Conservation (phyloP, 2,113 vertebrate species). For the Oplegnathus fasciatus region DNA sequence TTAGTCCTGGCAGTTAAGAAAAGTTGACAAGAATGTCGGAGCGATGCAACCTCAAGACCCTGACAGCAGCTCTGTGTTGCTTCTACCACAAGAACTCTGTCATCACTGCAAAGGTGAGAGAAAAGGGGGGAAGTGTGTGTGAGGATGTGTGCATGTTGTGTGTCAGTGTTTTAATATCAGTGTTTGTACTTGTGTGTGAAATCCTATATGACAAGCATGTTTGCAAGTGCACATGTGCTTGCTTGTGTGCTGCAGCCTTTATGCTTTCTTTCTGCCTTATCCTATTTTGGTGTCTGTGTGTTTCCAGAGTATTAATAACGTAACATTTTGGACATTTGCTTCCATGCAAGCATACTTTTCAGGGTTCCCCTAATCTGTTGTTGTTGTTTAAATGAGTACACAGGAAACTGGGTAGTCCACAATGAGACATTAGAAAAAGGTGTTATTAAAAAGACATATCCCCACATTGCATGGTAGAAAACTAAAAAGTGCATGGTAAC, state of each 20-base stretch:
- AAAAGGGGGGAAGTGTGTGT: conserved; percentile 43
- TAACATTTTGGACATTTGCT: not conserved
- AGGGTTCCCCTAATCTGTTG: not conserved
- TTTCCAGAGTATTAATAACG: not conserved
- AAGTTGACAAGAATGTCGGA: conserved; percentile 86
- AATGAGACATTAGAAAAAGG: not conserved
- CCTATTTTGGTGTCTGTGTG: not conserved
- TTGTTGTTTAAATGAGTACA: conserved; percentile 5
- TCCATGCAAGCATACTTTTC: not conserved
- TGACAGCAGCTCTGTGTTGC: conserved; percentile 93
- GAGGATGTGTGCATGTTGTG: conserved; percentile 13
- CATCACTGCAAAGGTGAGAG: conserved; percentile 91
- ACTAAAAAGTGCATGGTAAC: conserved; percentile 46
- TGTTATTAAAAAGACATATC: conserved; percentile 18
- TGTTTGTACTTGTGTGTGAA: conserved; percentile 1
- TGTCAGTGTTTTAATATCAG: not conserved
- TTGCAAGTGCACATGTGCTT: not conserved
- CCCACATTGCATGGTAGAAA: conserved; percentile 29
- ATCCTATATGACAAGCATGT: not conserved
- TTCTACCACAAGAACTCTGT: conserved; percentile 94
- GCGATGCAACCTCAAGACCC: conserved; percentile 88
- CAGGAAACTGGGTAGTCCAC: conserved; percentile 6
- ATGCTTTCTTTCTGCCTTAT: not conserved
- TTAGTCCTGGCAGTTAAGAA: not conserved
- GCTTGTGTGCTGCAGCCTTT: not conserved